Evolutionary conservation across 35 echinoderm and acorn worm genomes (phyloP), one percentile per base, ranked within the genome.

Genomic region (Acanthaster planci): DNA sequence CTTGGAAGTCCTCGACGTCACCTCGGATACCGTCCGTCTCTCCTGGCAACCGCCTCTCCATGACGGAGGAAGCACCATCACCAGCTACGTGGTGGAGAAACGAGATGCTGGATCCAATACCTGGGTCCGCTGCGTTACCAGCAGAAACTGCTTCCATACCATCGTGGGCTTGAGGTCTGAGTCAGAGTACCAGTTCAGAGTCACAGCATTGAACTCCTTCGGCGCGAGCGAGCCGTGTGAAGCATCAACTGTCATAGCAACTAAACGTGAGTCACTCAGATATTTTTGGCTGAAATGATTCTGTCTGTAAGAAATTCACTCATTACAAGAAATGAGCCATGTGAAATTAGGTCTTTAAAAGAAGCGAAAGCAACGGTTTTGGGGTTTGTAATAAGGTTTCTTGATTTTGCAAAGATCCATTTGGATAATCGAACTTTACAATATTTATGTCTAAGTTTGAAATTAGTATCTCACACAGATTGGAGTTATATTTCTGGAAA

Each of bases 221-320:
- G 95, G 95, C 27, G 79, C 91, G 16, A 98, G 95, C 60, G 91
- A 87, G 37, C 91, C 95, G 7, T 90, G 83, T 50, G 64, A 76
- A 39, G 88, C 92, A 22, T 87, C 91, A 2, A 55, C 67, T 0
- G 56, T 79, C 3, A 54, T 87, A 37, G 68, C 78, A 50, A 98
- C 92, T 23, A 88, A 93, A 86, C 78, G 95, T 98, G 86, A 98
- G 88, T 86, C n/a, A n/a, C n/a, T n/a, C n/a, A n/a, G n/a, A n/a
- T n/a, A n/a, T n/a, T n/a, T n/a, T n/a, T n/a, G n/a, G n/a, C n/a
- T 76, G 44, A 21, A 38, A 67, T 15, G 19, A 6, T 47, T 47
- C 12, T 47, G 12, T 27, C 8, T 35, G 19, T 76, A 50, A 47
- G 26, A 22, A 76, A 76, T 32, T 51, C 29, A 12, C 22, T 47